Evolutionary conservation across 2,797 vertebrate genomes (phyloP).

Genomic region (Xenentodon cancila): DNA sequence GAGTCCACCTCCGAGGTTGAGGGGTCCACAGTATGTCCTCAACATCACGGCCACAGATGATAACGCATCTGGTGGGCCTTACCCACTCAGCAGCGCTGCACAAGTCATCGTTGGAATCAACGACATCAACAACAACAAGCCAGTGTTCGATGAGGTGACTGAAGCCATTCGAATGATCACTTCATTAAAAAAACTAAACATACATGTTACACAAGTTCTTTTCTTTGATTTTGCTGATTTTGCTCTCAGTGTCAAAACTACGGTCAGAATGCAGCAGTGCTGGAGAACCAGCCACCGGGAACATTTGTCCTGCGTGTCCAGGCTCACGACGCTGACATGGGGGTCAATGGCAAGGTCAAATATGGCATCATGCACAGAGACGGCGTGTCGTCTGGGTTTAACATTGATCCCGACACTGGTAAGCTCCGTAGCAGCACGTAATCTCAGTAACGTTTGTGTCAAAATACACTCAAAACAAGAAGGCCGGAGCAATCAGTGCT

Average conservation of each 20-base stretch:
- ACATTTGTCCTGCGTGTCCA: conserved; percentile 84
- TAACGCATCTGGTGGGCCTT: conserved; percentile 85
- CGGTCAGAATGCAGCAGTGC: conserved; percentile 83
- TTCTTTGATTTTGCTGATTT: not conserved
- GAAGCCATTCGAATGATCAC: not conserved
- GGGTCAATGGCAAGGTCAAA: conserved; percentile 88
- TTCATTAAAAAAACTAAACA: not conserved
- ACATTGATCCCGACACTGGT: conserved; percentile 88
- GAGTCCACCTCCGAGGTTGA: conserved; percentile 83
- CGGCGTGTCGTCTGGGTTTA: conserved; percentile 82
- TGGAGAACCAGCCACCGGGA: conserved; percentile 89
- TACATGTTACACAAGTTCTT: not conserved
- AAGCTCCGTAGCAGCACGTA: not conserved
- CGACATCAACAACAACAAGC: conserved; percentile 92
- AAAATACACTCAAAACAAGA: not conserved
- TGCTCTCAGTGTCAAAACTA: conserved; percentile 86
- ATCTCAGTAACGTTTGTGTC: not conserved
- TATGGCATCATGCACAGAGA: conserved; percentile 90
- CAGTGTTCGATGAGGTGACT: conserved; percentile 87
- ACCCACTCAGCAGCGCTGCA: conserved; percentile 87
- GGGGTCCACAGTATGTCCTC: conserved; percentile 83
- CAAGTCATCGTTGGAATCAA: conserved; percentile 91
- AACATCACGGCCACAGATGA: conserved; percentile 91
- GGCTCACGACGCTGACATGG: conserved; percentile 87
- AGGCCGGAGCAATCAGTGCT: no score